Percentiles rank a stretch among this genome's conserved stretches.
phyloP scores from a whole-genome alignment of 2,888 invertebrate species.

The Pelosia muscerda region DNA sequence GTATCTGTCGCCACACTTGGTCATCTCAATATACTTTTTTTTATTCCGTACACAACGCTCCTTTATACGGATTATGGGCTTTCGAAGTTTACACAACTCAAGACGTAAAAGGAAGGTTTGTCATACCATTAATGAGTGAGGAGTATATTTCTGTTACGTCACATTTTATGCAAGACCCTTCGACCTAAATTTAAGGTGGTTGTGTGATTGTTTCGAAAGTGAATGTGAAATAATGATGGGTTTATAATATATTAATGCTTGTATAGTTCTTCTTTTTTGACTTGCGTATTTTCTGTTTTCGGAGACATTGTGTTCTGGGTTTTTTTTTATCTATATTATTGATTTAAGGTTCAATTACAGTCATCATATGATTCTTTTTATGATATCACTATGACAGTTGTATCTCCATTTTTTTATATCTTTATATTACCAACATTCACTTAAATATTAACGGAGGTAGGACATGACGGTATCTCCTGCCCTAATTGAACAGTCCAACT shows the following conservation, averaged over 20 bases:
- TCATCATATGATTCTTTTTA: not conserved
- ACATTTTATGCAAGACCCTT: constrained; percentile 47
- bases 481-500: no score
- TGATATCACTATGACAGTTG: not conserved
- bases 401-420: not conserved
- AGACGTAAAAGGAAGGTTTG: constrained; percentile 45
- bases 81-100: constrained; percentile 53
- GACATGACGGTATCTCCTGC: no score
- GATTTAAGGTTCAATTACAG: not conserved
- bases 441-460: no score
- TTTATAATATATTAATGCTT: not conserved
- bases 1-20: constrained; percentile 59
- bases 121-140: constrained; percentile 47
- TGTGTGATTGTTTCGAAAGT: constrained; percentile 39
- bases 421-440: no score
- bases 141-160: constrained; percentile 40
- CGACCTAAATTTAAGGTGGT: constrained; percentile 40
- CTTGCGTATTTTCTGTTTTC: not conserved
- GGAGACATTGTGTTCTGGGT: no score
- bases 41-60: constrained; percentile 39
- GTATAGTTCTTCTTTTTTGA: not conserved
- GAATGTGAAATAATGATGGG: constrained; percentile 1
- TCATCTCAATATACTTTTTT: constrained; percentile 46
- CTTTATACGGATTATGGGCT: constrained; percentile 52
- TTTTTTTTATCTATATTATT: not conserved